phyloP scores from a whole-genome alignment of 2,113 vertebrate species.

The Smithornis capensis region DNA sequence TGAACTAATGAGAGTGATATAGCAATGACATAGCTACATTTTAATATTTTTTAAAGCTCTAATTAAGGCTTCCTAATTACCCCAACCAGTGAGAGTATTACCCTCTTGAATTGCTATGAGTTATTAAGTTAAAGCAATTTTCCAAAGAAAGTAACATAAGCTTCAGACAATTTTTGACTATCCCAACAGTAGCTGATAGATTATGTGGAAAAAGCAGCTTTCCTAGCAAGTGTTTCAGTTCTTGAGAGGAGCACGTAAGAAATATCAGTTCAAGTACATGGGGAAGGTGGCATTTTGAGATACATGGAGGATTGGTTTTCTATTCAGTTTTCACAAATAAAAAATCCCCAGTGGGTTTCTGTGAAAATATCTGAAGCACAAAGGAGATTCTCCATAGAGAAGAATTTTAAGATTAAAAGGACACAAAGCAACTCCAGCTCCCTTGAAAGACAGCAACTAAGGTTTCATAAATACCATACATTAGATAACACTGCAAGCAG shows the following conservation, averaged over 20 bases:
- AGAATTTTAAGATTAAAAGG: background rate
- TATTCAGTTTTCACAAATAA: background rate
- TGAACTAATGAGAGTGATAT: constrained; percentile 66
- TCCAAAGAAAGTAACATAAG: constrained; percentile 28
- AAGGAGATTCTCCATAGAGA: background rate
- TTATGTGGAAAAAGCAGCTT: background rate
- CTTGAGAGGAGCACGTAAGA: accelerated
- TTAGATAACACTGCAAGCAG: background rate
- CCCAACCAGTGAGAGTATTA: constrained; percentile 33
- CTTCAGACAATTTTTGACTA: constrained; percentile 21
- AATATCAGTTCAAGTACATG: background rate
- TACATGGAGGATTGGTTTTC: accelerated
- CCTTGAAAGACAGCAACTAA: background rate
- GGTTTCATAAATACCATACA: background rate
- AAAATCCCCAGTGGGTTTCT: background rate
- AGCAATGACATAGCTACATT: constrained; percentile 51
- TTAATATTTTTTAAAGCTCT: constrained; percentile 47
- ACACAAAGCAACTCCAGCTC: background rate
- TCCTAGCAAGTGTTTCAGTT: background rate
- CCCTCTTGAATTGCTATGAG: constrained; percentile 30
- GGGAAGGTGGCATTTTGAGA: background rate
- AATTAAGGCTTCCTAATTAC: constrained; percentile 73
- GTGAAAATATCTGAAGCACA: background rate
- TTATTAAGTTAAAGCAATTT: constrained; percentile 68
- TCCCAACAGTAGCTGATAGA: background rate